These are phyloP conservation scores for Druceiella hillmani DNA, from an alignment of 2,888 invertebrate genomes.

Conservation along the genomic window DNA sequence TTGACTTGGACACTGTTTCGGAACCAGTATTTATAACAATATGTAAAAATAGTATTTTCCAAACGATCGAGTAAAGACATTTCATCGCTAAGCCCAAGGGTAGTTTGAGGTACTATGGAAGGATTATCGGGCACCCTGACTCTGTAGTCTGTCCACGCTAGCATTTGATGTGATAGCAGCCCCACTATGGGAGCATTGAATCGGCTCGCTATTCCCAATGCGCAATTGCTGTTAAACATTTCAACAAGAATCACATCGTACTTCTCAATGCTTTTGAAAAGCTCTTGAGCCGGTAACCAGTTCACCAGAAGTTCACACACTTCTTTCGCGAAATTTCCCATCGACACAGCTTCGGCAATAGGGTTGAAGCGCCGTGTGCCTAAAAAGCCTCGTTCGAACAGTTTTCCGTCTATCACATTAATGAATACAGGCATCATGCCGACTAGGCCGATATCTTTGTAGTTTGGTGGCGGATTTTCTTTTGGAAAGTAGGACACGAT, in stretches of 20 bases:
- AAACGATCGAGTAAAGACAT: slow-evolving; percentile 50
- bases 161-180: slow-evolving; percentile 48
- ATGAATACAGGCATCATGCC: slow-evolving; percentile 35
- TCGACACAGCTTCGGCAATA: slow-evolving; percentile 30
- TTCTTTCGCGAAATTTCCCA: slow-evolving; percentile 33
- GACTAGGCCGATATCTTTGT: slow-evolving; percentile 41
- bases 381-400: slow-evolving; percentile 29
- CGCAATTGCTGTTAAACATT: slow-evolving; percentile 60
- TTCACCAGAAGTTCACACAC: slow-evolving; percentile 39
- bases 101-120: slow-evolving; percentile 49
- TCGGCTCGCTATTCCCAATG: slow-evolving; percentile 53
- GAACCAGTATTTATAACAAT: slow-evolving; percentile 35
- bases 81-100: slow-evolving; percentile 39
- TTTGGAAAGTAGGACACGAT: slow-evolving; percentile 55
- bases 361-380: slow-evolving; percentile 31
- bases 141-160: slow-evolving; percentile 51
- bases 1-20: slow-evolving; percentile 33
- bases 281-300: slow-evolving; percentile 35
- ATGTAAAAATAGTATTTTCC: slow-evolving; percentile 34
- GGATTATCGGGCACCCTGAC: slow-evolving; percentile 47
- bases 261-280: slow-evolving; percentile 32
- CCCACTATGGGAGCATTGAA: slow-evolving; percentile 54
- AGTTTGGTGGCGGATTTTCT: slow-evolving; percentile 35
- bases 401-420: slow-evolving; percentile 33
- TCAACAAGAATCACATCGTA: slow-evolving; percentile 61